phyloP scores from a whole-genome alignment of 2,113 vertebrate genomes.

The Pagrus major region DNA sequence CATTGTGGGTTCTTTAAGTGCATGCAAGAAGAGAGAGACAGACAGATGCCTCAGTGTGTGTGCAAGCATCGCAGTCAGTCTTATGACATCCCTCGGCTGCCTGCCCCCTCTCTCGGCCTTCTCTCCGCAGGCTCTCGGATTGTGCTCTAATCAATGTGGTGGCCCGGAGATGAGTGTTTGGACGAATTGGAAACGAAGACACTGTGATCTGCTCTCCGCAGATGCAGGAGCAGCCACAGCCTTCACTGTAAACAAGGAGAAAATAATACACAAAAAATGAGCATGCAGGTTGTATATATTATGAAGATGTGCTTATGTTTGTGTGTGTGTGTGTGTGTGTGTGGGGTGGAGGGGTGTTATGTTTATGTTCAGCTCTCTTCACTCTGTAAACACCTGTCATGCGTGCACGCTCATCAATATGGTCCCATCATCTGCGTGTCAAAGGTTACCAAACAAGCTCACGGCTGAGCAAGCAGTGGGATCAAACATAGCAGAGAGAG shows the following conservation, averaged over 20 bases:
- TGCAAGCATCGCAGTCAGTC: constrained; percentile 19
- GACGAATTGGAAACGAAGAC: constrained; percentile 23
- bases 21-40: constrained; percentile 19
- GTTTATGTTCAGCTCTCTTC: constrained; percentile 54
- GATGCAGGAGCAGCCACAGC: constrained; percentile 4
- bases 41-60: constrained; percentile 27
- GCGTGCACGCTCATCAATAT: constrained; percentile 44
- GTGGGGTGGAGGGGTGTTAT: constrained; percentile 4
- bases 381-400: constrained; percentile 57
- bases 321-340: not conserved
- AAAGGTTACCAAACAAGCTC: constrained; percentile 70
- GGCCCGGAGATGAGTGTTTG: constrained; percentile 31
- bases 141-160: constrained; percentile 41
- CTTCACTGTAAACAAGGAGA: not conserved
- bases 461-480: constrained; percentile 63
- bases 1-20: constrained; percentile 18
- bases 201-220: not conserved
- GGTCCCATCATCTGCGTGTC: constrained; percentile 65
- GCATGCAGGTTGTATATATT: constrained; percentile 19
- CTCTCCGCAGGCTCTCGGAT: constrained; percentile 28
- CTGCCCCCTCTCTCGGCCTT: not conserved
- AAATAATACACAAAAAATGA: constrained; percentile 26
- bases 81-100: constrained; percentile 38
- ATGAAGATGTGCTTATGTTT: constrained; percentile 9
- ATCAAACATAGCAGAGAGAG: constrained; percentile 70